Evolutionary conservation across 1,140 invertebrate genomes (phyloP).

Genomic region (Telenomus remus): DNA sequence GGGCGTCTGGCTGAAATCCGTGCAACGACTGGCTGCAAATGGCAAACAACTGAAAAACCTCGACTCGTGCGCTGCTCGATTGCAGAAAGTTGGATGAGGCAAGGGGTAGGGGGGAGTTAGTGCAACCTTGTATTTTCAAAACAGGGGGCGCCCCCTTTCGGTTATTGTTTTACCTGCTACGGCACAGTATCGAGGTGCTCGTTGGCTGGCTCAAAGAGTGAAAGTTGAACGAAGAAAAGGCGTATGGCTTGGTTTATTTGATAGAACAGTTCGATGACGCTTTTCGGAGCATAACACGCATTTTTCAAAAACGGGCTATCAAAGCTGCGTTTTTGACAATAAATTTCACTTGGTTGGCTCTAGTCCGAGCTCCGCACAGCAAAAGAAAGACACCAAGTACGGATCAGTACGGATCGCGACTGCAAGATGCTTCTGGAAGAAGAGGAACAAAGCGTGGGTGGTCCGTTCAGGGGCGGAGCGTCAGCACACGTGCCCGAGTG

Average conservation of each 20-base stretch:
- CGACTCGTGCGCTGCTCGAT: background rate
- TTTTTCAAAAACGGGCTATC: background rate
- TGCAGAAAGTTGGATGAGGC: background rate
- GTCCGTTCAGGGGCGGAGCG: slow-evolving; percentile 7
- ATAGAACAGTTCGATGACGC: background rate
- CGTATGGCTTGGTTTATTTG: slow-evolving; percentile 1
- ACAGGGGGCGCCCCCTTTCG: background rate
- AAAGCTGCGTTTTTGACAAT: background rate
- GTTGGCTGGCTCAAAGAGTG: background rate
- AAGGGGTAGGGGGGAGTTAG: background rate
- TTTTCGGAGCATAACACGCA: slow-evolving; percentile 4
- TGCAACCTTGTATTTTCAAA: background rate
- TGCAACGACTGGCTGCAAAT: background rate
- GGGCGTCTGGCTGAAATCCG: background rate
- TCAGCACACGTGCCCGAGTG: background rate
- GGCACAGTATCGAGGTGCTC: slow-evolving; percentile 2
- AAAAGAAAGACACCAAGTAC: slow-evolving; percentile 40
- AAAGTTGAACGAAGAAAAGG: background rate
- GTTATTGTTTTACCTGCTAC: slow-evolving; percentile 2
- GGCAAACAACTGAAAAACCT: background rate
- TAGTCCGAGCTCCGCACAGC: slow-evolving; percentile 1
- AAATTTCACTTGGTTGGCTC: slow-evolving; percentile 26
- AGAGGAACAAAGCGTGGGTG: slow-evolving; percentile 24
- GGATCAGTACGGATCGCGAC: slow-evolving; percentile 35
- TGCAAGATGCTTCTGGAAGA: slow-evolving; percentile 44